A percentile compares a stretch with the other conserved stretches of the same genome.
Conservation (phyloP, 2,113 vertebrate genomes). For the Varanus salvator region DNA sequence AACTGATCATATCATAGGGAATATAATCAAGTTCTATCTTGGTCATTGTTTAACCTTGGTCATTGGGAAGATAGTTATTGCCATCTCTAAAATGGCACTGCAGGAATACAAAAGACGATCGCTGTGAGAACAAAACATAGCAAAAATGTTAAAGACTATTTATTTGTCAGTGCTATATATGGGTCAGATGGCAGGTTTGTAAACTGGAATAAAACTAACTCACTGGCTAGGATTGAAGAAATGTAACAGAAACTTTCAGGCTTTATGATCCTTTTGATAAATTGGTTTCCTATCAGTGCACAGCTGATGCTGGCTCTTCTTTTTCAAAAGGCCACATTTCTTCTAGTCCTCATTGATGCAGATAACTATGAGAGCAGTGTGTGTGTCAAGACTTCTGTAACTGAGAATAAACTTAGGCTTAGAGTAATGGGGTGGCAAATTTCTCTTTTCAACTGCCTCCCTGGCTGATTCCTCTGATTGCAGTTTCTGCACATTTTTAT, state of each 20-base stretch:
- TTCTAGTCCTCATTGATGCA: neutral
- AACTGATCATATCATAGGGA: neutral
- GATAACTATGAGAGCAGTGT: neutral
- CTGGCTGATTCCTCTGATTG: neutral
- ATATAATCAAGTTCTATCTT: neutral
- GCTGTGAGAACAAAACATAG: neutral
- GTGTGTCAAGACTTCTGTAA: neutral
- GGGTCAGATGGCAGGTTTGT: neutral
- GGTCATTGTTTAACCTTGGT: neutral
- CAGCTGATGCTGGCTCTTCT: neutral
- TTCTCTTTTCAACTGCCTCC: neutral
- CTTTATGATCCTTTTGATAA: neutral
- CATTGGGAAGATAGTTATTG: neutral
- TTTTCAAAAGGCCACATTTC: neutral
- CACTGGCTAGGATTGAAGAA: neutral
- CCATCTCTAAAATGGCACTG: neutral
- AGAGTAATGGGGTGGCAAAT: neutral
- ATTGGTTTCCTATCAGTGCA: neutral
- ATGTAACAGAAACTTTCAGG: neutral
- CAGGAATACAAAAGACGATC: neutral
- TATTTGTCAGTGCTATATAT: neutral
- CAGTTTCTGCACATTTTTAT: neutral
- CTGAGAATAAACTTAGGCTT: neutral
- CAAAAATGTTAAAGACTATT: neutral
- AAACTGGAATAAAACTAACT: neutral